phyloP scores from a whole-genome alignment of 2,797 vertebrate species.

The Cetoscarus ocellatus region DNA sequence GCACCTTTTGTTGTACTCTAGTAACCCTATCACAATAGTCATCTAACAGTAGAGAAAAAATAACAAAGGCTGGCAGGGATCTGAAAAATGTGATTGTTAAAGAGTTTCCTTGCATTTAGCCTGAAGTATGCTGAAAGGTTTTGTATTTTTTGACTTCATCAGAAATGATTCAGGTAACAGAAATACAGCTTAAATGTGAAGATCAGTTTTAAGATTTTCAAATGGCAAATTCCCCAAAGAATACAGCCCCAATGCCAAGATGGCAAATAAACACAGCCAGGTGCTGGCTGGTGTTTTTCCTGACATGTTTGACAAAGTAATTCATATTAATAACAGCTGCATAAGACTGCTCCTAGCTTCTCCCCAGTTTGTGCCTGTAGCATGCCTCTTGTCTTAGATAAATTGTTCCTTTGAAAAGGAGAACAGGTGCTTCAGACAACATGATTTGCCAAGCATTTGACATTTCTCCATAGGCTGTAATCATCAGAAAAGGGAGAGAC shows the following conservation, averaged over 20 bases:
- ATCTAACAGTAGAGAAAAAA: not conserved
- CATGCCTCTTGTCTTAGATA: conserved; percentile 46
- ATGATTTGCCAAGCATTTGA: conserved; percentile 45
- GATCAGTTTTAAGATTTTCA: conserved; percentile 1
- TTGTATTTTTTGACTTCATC: not conserved
- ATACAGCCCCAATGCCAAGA: conserved; percentile 8
- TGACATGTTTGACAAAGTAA: conserved; percentile 51
- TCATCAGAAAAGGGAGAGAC: conserved; percentile 39
- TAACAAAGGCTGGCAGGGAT: not conserved
- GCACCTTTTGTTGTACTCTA: too few relatives aligned
- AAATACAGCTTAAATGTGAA: conserved; percentile 9
- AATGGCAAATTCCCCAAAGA: not conserved
- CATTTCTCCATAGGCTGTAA: conserved; percentile 46
- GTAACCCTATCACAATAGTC: too few relatives aligned
- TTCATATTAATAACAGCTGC: conserved; percentile 55
- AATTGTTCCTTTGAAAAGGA: conserved; percentile 51
- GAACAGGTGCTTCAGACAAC: conserved; percentile 48
- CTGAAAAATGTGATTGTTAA: not conserved
- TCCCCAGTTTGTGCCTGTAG: conserved; percentile 38
- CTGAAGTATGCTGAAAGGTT: not conserved
- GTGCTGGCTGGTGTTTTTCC: conserved; percentile 40
- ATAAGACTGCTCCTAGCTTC: conserved; percentile 25
- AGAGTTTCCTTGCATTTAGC: not conserved
- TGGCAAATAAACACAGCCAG: conserved; percentile 28
- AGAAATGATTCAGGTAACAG: not conserved